Conservation (phyloP, 2,888 invertebrate species). For the Tigriopus californicus region DNA sequence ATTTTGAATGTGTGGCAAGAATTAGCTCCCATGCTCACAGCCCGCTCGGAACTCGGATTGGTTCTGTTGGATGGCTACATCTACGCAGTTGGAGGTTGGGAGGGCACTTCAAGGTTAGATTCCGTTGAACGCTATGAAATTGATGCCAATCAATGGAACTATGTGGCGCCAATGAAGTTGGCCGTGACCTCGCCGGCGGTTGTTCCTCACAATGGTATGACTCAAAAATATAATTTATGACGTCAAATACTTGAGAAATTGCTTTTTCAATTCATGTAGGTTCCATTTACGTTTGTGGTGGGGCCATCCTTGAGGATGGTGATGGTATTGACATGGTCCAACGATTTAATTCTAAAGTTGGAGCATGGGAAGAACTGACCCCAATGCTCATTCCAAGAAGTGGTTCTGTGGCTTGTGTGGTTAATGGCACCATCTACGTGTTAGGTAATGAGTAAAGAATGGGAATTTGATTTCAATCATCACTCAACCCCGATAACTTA, state of each 20-base stretch:
- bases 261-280: no score
- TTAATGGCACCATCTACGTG: slow-evolving; percentile 31
- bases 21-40: slow-evolving; percentile 32
- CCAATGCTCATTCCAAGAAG: slow-evolving; percentile 32
- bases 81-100: slow-evolving; percentile 35
- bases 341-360: slow-evolving; percentile 28
- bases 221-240: no score
- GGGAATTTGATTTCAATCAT: background rate
- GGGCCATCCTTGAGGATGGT: slow-evolving; percentile 33
- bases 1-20: slow-evolving; percentile 31
- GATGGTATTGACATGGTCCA: slow-evolving; percentile 32
- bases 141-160: slow-evolving; percentile 29
- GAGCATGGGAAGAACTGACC: slow-evolving; percentile 31
- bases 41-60: slow-evolving; percentile 33
- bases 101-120: slow-evolving; percentile 29
- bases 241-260: no score
- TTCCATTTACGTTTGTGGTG: slow-evolving; percentile 23
- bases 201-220: slow-evolving; percentile 28
- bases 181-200: slow-evolving; percentile 33
- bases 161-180: slow-evolving; percentile 30
- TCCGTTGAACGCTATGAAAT: slow-evolving; percentile 33
- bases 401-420: slow-evolving; percentile 32
- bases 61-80: slow-evolving; percentile 33
- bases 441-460: slow-evolving; percentile 25
- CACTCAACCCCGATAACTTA: background rate